Evolutionary conservation across 1,140 invertebrate genomes (phyloP), one percentile per base, ranked within the genome.

Genomic region (Cotesia vestalis): DNA sequence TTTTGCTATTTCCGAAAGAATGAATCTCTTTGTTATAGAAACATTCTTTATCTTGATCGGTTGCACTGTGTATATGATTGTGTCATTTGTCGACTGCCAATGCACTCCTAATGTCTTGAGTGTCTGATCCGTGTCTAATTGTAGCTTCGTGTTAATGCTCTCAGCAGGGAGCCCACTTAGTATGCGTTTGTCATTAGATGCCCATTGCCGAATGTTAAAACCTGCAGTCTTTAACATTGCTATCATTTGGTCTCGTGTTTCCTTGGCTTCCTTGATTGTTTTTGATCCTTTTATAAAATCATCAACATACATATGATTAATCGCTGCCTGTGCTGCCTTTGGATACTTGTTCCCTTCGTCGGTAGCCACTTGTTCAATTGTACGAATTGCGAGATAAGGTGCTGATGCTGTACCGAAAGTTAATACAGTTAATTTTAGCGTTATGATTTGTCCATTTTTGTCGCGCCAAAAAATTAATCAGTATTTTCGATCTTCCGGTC

Each of bases 381-480:
- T 75, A 20, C 81, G 72, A 9, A 81, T 74, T 0, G 84, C 81
- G 8, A 82, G 59, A 57, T 38, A 72, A 3, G 70, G 73, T 73
- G 79, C 82, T 81, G 78, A 81, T 81, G 36, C 6, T 38, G 36
- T 38, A 76, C 84, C 83, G 66, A 79, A 83, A 4, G 80, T 82
- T 4, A 79, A 74, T 9, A 77, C 80, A 14, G 74, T 80, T 35
- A 83, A 69, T 62, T 74, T 2, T 76, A 84, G 27, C 14, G 52
- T 64, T 52, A 74, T 51, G 4, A 81, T 14, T 27, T 59, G 38
- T 8, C 62, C 51, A 59, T 36, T 35, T 73, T 11, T 60, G n/a
- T n/a, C n/a, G n/a, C n/a, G n/a, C 82, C 85, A 85, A 4, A 85
- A 38, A 9, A 85, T 83, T 14, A 76, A 27, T 75, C 84, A 83